Conservation (phyloP, 2,113 vertebrate species). For the Xiphophorus hellerii region DNA sequence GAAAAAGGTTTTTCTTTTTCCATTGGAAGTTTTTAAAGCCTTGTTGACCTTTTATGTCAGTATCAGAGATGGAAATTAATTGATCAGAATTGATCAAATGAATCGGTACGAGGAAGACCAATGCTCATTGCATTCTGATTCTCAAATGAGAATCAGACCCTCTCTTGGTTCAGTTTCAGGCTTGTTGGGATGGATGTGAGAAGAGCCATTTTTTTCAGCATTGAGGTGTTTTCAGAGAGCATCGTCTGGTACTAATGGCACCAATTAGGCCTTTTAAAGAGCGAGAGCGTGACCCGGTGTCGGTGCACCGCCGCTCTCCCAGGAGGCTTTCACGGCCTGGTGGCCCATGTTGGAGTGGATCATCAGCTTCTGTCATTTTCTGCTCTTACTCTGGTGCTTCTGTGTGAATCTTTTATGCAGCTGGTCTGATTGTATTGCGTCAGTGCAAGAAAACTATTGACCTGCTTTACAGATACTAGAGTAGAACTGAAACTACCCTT, state of each 20-base stretch:
- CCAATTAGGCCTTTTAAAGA: not conserved
- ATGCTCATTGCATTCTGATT: slow-evolving; percentile 24
- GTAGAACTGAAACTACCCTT: too few species aligned
- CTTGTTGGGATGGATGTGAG: slow-evolving; percentile 4
- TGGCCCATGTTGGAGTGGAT: slow-evolving; percentile 23
- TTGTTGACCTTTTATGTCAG: too few species aligned
- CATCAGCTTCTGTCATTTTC: slow-evolving; percentile 28
- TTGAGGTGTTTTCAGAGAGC: slow-evolving; percentile 1
- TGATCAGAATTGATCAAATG: not conserved
- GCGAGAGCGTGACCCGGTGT: not conserved
- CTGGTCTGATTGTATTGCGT: slow-evolving; percentile 2
- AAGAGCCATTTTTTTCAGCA: not conserved
- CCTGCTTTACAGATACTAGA: not conserved
- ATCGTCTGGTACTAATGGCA: not conserved
- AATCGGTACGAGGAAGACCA: not conserved
- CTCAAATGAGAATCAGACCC: not conserved
- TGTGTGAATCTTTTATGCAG: slow-evolving; percentile 14
- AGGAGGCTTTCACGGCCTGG: slow-evolving; percentile 5
- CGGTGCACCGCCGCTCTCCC: not conserved
- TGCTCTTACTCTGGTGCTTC: not conserved
- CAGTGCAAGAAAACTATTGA: not conserved
- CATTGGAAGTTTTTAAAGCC: too few species aligned
- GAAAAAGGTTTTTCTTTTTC: too few species aligned
- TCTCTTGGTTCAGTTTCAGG: slow-evolving; percentile 2
- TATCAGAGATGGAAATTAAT: too few species aligned